Evolutionary conservation across 2,888 invertebrate genomes (phyloP).

Genomic region (Balanococcus diminutus): DNA sequence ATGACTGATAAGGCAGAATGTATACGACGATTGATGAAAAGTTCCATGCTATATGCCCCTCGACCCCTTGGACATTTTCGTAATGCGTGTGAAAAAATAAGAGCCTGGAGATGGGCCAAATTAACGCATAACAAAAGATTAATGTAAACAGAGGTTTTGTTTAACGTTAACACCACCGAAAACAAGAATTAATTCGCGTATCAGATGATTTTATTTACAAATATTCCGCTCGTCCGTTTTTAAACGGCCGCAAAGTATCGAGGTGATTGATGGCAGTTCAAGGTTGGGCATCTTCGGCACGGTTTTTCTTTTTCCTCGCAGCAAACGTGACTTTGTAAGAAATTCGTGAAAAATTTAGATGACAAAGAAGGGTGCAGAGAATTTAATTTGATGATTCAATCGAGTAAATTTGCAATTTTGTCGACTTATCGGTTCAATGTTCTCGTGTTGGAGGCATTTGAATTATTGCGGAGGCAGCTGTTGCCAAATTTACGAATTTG

Average conservation of each 20-base stretch:
- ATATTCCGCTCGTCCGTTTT: neutral
- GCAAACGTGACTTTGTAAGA: neutral
- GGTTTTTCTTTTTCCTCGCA: neutral
- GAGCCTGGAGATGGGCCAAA: conserved; percentile 32
- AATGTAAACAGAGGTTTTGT: conserved; percentile 31
- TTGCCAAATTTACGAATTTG: neutral
- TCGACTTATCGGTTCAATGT: too few relatives aligned
- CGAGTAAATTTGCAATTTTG: neutral
- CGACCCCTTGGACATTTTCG: too few relatives aligned
- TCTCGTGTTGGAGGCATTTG: neutral
- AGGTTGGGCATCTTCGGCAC: neutral
- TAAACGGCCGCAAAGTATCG: neutral
- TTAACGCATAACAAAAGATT: conserved; percentile 36
- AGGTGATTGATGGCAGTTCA: neutral
- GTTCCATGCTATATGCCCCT: neutral
- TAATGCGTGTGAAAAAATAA: conserved; percentile 15
- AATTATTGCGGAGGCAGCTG: neutral
- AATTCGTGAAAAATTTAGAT: neutral
- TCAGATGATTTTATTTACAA: conserved; percentile 34
- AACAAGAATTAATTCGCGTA: conserved; percentile 9
- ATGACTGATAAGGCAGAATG: too few relatives aligned
- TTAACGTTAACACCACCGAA: conserved; percentile 6
- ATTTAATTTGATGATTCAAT: neutral
- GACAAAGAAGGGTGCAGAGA: neutral
- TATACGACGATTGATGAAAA: neutral